phyloP scores from a whole-genome alignment of 2,797 vertebrate species.

The Streptopelia turtur region DNA sequence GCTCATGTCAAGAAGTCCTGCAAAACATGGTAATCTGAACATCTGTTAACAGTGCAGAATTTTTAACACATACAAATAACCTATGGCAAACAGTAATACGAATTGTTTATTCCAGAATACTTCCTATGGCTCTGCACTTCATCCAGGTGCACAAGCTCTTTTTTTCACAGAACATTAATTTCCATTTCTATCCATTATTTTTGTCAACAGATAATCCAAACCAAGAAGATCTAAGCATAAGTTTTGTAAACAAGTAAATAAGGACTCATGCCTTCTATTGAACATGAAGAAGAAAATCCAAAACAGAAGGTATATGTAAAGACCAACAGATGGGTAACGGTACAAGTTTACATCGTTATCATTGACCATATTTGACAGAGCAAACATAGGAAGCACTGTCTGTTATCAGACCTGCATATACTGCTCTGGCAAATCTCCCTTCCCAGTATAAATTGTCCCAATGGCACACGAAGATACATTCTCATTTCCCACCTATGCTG shows the following conservation, averaged over 20 bases:
- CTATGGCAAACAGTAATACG: background rate
- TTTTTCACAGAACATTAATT: background rate
- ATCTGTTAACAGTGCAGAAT: background rate
- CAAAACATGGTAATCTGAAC: background rate
- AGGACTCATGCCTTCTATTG: background rate
- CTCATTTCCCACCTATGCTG: background rate
- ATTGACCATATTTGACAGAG: background rate
- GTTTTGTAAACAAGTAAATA: background rate
- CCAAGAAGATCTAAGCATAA: background rate
- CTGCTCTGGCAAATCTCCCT: background rate
- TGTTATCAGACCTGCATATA: background rate
- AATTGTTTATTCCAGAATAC: slow-evolving; percentile 34
- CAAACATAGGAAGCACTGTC: background rate
- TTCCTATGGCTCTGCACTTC: slow-evolving; percentile 40
- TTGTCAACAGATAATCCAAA: slow-evolving; percentile 1
- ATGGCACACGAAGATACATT: background rate
- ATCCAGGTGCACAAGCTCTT: background rate
- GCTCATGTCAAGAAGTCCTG: background rate
- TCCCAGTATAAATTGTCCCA: background rate
- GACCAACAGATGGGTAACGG: background rate
- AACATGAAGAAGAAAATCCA: background rate
- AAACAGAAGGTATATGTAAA: background rate
- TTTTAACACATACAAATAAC: slow-evolving; percentile 30
- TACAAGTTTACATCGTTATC: background rate
- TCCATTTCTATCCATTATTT: background rate